Percentiles rank a stretch among this genome's conserved stretches.
Evolutionary conservation across 2,888 invertebrate species (phyloP).

Genomic region (Philonicus albiceps): DNA sequence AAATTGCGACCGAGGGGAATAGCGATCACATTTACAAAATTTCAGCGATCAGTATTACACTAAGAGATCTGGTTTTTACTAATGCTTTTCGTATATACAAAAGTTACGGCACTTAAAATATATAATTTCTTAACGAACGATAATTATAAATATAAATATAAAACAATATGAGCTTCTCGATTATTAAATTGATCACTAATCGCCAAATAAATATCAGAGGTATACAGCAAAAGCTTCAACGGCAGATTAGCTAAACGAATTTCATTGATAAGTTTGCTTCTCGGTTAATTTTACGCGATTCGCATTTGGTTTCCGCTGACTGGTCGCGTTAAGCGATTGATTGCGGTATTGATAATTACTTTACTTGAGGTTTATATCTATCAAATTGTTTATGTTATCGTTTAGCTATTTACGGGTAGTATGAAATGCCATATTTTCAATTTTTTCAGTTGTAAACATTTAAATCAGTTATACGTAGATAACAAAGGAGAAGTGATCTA

Average conservation of each 20-base stretch:
- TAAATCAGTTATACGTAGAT: no score
- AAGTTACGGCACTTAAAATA: neutral
- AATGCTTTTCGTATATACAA: neutral
- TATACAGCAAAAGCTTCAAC: neutral
- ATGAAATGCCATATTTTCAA: no score
- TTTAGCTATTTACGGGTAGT: neutral
- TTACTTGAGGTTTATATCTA: neutral
- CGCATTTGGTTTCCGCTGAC: neutral
- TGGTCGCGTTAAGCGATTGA: neutral
- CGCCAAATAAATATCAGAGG: neutral
- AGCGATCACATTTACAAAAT: neutral
- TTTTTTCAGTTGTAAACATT: no score
- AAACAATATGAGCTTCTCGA: neutral
- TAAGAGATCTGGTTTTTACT: neutral
- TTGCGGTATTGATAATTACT: neutral
- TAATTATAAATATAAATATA: neutral
- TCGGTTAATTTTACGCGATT: neutral
- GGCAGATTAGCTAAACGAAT: neutral
- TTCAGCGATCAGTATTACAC: neutral
- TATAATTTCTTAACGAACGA: neutral
- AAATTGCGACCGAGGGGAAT: neutral
- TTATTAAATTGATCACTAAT: neutral
- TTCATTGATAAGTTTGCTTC: neutral
- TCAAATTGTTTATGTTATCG: no score
- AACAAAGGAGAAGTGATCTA: no score